Conservation (phyloP, 2,888 invertebrate species). For the Rotaria socialis region DNA sequence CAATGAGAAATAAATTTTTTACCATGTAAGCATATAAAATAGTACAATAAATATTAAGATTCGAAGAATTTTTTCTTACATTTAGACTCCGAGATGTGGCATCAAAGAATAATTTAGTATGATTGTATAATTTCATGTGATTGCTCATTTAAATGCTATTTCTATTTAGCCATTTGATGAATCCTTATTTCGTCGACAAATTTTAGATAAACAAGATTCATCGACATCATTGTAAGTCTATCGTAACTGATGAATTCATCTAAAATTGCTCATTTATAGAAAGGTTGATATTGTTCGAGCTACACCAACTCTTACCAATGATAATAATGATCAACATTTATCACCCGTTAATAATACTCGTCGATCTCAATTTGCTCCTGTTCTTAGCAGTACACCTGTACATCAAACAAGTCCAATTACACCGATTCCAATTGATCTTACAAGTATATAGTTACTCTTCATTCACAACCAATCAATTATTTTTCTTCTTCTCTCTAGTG, state of each 20-base stretch:
- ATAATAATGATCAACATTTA: not conserved
- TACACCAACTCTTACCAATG: not conserved
- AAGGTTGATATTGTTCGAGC: not conserved
- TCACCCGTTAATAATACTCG: not conserved
- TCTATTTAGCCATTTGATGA: not conserved
- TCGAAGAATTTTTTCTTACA: not conserved
- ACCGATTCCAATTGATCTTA: not conserved
- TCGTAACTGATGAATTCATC: not conserved
- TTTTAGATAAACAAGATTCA: not conserved
- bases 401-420: conserved; percentile 3
- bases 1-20: not conserved
- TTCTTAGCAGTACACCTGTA: conserved; percentile 4
- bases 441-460: not conserved
- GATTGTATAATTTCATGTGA: not conserved
- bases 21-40: not conserved
- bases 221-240: not conserved
- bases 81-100: not conserved
- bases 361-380: conserved; percentile 18
- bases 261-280: not conserved
- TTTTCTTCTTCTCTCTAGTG: not conserved
- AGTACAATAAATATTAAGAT: not conserved
- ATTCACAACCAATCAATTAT: not conserved
- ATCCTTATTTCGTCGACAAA: not conserved
- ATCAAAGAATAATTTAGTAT: not conserved
- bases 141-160: not conserved